Percentiles rank a stretch among this genome's conserved stretches.
These are phyloP conservation scores for Odontomachus brunneus DNA, from an alignment of 1,140 invertebrate species.

Conservation along the genomic window DNA sequence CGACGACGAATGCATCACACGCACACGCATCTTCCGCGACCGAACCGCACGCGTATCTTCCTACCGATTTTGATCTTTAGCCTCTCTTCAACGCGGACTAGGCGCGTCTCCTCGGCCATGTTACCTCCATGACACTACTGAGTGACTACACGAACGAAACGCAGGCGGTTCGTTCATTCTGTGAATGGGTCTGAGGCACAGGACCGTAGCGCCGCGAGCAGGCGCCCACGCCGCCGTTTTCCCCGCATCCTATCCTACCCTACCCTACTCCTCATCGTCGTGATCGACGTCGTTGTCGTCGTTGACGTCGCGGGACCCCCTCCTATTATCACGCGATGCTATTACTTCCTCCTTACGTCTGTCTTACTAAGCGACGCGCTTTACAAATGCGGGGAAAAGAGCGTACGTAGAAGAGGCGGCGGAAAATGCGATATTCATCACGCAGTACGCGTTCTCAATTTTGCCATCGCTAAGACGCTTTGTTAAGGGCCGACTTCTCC, in stretches of 20 bases:
- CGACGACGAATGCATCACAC: no score
- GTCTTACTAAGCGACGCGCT: constrained; percentile 13
- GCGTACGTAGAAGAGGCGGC: background rate
- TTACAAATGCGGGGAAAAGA: background rate
- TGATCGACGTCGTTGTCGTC: background rate
- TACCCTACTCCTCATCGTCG: background rate
- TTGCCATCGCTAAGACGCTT: no score
- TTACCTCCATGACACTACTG: constrained; percentile 89
- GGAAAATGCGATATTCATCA: no score
- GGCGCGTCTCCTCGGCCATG: constrained; percentile 93
- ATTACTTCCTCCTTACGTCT: constrained; percentile 45
- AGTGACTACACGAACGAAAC: constrained; percentile 83
- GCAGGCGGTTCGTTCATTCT: constrained; percentile 83
- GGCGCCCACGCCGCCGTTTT: constrained; percentile 16
- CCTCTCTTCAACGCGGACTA: constrained; percentile 94
- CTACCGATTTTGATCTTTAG: constrained; percentile 95
- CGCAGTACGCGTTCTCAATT: no score
- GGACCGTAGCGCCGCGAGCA: constrained; percentile 64
- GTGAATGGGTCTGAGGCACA: constrained; percentile 82
- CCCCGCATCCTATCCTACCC: background rate
- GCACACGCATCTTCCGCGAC: no score
- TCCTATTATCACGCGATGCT: constrained; percentile 38
- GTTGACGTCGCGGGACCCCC: background rate
- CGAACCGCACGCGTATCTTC: constrained; percentile 34
- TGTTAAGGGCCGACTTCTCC: no score